Conservation (phyloP, 2,113 vertebrate species). For the Zosterops borbonicus region DNA sequence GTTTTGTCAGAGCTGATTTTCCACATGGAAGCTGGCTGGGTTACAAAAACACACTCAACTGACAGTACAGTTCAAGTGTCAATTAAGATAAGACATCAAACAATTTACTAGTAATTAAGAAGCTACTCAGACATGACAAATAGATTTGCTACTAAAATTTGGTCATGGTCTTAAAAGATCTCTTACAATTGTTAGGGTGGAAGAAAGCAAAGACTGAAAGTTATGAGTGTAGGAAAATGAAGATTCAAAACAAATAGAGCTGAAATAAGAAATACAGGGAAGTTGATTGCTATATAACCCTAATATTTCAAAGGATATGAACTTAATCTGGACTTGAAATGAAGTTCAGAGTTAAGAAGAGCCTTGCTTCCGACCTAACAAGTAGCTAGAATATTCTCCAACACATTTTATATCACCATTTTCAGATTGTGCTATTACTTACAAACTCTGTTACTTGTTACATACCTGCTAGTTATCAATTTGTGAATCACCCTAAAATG, state of each 20-base stretch:
- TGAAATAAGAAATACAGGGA: background rate
- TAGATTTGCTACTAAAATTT: conserved; percentile 2
- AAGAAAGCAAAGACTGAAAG: background rate
- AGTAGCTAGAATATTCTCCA: background rate
- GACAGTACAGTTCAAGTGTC: conserved; percentile 43
- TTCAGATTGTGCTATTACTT: background rate
- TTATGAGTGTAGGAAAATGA: background rate
- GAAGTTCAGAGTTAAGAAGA: background rate
- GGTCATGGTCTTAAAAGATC: background rate
- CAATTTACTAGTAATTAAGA: conserved; percentile 29
- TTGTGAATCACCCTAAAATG: background rate
- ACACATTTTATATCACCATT: background rate
- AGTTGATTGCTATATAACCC: background rate
- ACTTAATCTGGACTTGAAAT: background rate
- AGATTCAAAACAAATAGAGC: background rate
- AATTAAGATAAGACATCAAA: conserved; percentile 43
- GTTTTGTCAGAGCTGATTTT: background rate
- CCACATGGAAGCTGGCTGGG: background rate
- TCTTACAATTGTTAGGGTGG: background rate
- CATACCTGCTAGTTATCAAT: background rate
- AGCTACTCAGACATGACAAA: background rate
- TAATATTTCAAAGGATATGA: background rate
- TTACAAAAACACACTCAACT: conserved; percentile 38
- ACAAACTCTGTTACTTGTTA: background rate
- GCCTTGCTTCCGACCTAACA: background rate